These are phyloP conservation scores for Calephelis perditalis DNA, from an alignment of 2,888 invertebrate genomes.

Conservation along the genomic window DNA sequence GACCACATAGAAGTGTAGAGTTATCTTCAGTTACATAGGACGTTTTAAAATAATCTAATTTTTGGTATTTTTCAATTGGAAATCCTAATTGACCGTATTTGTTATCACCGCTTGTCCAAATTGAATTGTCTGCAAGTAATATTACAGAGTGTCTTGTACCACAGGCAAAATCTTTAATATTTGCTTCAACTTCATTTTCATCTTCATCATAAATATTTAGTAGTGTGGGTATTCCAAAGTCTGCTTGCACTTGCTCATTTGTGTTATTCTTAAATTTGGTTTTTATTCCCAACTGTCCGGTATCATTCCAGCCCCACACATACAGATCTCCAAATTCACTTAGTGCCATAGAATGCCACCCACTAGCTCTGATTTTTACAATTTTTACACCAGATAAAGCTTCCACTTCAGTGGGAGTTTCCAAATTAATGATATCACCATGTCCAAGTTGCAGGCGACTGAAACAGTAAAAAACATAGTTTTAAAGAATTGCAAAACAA, in stretches of 20 bases:
- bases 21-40: slow-evolving; percentile 38
- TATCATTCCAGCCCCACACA: slow-evolving; percentile 94
- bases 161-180: slow-evolving; percentile 81
- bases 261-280: slow-evolving; percentile 43
- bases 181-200: slow-evolving; percentile 62
- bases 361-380: slow-evolving; percentile 84
- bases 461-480: slow-evolving; percentile 34
- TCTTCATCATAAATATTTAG: slow-evolving; percentile 57
- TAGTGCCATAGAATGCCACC: slow-evolving; percentile 91
- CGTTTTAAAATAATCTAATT: slow-evolving; percentile 46
- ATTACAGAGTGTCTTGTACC: slow-evolving; percentile 88
- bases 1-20: slow-evolving; percentile 48
- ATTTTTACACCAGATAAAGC: slow-evolving; percentile 87
- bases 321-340: slow-evolving; percentile 90
- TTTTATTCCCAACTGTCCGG: slow-evolving; percentile 88
- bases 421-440: slow-evolving; percentile 81
- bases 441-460: slow-evolving; percentile 94
- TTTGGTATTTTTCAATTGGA: slow-evolving; percentile 40
- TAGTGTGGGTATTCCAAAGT: slow-evolving; percentile 51
- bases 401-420: slow-evolving; percentile 82
- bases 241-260: slow-evolving; percentile 31
- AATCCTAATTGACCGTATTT: slow-evolving; percentile 87
- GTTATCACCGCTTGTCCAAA: slow-evolving; percentile 90
- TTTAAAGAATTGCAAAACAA: slow-evolving; percentile 1
- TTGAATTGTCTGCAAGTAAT: slow-evolving; percentile 80